Evolutionary conservation across 2,113 vertebrate genomes (phyloP).

Genomic region (Coryphaenoides rupestris): DNA sequence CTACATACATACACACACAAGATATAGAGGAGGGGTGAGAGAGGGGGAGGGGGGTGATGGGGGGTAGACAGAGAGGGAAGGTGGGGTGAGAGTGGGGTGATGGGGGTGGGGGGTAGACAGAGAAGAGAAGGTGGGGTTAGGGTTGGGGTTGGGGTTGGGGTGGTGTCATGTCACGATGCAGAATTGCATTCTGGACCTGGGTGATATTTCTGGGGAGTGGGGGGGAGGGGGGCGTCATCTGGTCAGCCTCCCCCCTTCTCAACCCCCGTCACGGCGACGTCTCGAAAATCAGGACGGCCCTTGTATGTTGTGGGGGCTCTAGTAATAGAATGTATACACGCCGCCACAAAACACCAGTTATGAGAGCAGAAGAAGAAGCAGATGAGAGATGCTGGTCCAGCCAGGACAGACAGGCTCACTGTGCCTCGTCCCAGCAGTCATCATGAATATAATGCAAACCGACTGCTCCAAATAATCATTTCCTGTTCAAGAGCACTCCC

Average conservation of each 20-base stretch:
- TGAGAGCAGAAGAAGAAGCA: slow-evolving; percentile 53
- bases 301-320: slow-evolving; percentile 68
- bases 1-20: slow-evolving; percentile 3
- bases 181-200: slow-evolving; percentile 75
- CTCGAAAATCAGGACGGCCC: slow-evolving; percentile 71
- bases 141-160: slow-evolving; percentile 47
- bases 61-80: slow-evolving; percentile 14
- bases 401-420: too few relatives aligned
- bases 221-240: slow-evolving; percentile 59
- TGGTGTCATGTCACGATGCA: slow-evolving; percentile 78
- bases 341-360: slow-evolving; percentile 66
- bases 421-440: too few relatives aligned
- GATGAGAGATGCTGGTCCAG: too few relatives aligned
- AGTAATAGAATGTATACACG: slow-evolving; percentile 76
- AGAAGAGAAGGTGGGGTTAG: slow-evolving; percentile 21
- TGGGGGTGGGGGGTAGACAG: slow-evolving; percentile 6
- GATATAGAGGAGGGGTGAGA: too few relatives aligned
- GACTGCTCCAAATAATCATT: too few relatives aligned
- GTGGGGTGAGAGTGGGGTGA: slow-evolving; percentile 16
- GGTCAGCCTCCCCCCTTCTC: slow-evolving; percentile 63
- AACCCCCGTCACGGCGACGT: slow-evolving; percentile 68
- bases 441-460: too few relatives aligned
- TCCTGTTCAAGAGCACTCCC: too few relatives aligned
- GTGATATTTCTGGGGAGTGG: slow-evolving; percentile 67
- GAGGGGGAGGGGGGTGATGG: too few relatives aligned